Conservation (phyloP, 2,888 invertebrate genomes). For the Gortyna flavago region DNA sequence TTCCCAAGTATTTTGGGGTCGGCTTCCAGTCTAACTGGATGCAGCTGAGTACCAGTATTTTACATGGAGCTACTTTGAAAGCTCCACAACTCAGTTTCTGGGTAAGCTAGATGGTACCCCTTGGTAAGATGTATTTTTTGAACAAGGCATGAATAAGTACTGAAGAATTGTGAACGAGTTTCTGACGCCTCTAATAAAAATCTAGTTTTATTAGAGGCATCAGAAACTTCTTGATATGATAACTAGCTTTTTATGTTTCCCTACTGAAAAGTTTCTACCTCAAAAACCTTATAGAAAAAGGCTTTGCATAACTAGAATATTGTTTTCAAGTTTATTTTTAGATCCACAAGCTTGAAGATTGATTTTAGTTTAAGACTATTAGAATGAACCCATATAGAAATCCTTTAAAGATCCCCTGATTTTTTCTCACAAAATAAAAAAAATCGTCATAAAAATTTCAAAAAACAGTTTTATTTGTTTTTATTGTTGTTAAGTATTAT, state of each 20-base stretch:
- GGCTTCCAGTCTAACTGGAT: neutral
- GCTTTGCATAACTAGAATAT: neutral
- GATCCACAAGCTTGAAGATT: neutral
- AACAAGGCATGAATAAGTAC: neutral
- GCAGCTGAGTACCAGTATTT: neutral
- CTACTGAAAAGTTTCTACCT: neutral
- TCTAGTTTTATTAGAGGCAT: too few relatives aligned
- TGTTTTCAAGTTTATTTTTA: neutral
- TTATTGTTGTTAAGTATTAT: conserved; percentile 42
- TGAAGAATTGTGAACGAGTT: neutral
- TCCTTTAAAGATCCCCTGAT: neutral
- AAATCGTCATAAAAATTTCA: conserved; percentile 35
- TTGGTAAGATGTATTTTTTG: neutral
- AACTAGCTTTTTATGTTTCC: neutral
- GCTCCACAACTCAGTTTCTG: neutral
- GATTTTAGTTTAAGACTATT: neutral
- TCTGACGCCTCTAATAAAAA: too few relatives aligned
- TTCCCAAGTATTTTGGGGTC: neutral
- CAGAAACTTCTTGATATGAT: neutral
- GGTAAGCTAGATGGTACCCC: neutral
- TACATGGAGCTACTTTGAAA: neutral
- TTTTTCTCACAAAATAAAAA: conserved; percentile 29
- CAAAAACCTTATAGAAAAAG: neutral
- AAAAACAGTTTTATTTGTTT: conserved; percentile 17
- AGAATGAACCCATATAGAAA: neutral